A percentile compares a stretch with the other conserved stretches of the same genome.
Evolutionary conservation across 2,113 vertebrate species (phyloP).

Genomic region (Brienomyrus longianalis): DNA sequence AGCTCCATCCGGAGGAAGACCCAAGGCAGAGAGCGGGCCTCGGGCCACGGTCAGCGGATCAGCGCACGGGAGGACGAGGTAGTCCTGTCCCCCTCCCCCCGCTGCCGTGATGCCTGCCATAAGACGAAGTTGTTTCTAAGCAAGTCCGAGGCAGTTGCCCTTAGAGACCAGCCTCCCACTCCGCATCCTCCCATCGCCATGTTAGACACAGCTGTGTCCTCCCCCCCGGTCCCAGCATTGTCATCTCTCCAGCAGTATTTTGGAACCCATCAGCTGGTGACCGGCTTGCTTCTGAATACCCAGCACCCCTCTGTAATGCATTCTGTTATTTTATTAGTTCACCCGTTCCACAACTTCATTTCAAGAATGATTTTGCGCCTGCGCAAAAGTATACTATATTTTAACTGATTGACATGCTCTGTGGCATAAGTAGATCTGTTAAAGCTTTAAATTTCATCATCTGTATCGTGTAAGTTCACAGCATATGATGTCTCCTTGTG

Average conservation of each 20-base stretch:
- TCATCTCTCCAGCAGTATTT: neutral
- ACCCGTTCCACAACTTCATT: neutral
- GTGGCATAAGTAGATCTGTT: neutral
- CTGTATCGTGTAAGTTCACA: neutral
- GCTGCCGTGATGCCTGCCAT: neutral
- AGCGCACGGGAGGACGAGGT: conserved; percentile 68
- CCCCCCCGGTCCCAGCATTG: neutral
- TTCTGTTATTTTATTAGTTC: neutral
- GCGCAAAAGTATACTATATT: neutral
- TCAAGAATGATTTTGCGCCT: neutral
- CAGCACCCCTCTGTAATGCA: neutral
- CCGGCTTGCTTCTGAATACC: neutral
- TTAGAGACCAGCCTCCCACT: neutral
- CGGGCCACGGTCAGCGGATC: conserved; percentile 57
- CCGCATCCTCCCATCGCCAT: neutral
- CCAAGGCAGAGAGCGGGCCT: conserved; percentile 44
- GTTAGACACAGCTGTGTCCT: neutral
- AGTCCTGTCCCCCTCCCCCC: conserved; percentile 38
- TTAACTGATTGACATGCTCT: neutral
- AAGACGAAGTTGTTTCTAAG: neutral
- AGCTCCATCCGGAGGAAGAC: conserved; percentile 73
- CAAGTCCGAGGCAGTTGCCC: neutral
- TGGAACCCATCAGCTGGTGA: neutral
- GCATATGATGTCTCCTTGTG: neutral
- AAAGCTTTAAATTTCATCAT: neutral